Evolutionary conservation across 2,113 vertebrate species (phyloP).

Genomic region (Cardinalis cardinalis): DNA sequence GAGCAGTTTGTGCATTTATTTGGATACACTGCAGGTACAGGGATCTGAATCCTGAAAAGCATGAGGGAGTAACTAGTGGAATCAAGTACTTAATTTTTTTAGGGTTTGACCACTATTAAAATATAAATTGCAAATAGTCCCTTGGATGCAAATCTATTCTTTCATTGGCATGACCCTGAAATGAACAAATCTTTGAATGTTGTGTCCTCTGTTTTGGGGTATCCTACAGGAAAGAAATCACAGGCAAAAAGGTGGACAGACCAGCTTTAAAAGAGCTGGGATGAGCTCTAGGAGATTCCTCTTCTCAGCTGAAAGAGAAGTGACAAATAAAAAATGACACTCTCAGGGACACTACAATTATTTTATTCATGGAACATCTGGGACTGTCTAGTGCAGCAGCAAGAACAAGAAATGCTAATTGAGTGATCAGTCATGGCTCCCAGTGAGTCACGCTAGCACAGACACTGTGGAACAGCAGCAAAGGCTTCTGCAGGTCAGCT

Average conservation of each 20-base stretch:
- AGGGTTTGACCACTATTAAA: not conserved
- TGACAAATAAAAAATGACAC: constrained; percentile 11
- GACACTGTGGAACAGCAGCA: not conserved
- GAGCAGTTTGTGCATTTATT: not conserved
- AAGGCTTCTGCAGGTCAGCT: not conserved
- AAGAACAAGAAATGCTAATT: constrained; percentile 5
- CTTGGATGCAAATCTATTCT: not conserved
- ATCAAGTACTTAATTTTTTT: not conserved
- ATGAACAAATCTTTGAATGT: not conserved
- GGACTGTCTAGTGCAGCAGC: not conserved
- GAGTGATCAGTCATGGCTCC: not conserved
- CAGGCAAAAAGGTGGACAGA: not conserved
- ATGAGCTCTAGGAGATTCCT: not conserved
- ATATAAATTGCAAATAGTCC: not conserved
- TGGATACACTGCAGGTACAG: not conserved
- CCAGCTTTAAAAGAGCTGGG: not conserved
- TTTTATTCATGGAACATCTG: constrained; percentile 46
- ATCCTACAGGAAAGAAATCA: not conserved
- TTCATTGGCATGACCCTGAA: not conserved
- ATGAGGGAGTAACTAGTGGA: not conserved
- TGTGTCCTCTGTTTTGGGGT: not conserved
- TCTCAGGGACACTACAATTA: not conserved
- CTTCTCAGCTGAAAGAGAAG: not conserved
- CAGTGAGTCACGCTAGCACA: not conserved
- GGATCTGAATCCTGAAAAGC: not conserved